phyloP scores from a whole-genome alignment of 2,888 invertebrate genomes.

The Sarcophaga rosellei region DNA sequence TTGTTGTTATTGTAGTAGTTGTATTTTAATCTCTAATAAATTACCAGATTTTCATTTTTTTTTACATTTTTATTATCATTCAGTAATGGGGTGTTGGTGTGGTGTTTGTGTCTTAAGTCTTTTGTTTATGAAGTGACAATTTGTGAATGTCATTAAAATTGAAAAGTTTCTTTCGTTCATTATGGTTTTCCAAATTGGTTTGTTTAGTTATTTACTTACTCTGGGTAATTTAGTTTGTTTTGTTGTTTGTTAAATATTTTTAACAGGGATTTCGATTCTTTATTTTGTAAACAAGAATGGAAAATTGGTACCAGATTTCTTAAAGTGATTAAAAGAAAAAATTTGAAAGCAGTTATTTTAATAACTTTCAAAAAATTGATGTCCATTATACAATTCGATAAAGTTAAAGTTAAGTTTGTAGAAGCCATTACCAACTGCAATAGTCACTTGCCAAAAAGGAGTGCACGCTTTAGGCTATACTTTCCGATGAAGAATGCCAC shows the following conservation, averaged over 20 bases:
- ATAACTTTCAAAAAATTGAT: too few relatives aligned
- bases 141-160: slow-evolving; percentile 29
- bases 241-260: not conserved
- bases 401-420: too few relatives aligned
- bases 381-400: too few relatives aligned
- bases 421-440: too few relatives aligned
- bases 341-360: too few relatives aligned
- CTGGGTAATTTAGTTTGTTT: not conserved
- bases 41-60: slow-evolving; percentile 51
- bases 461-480: too few relatives aligned
- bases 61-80: not conserved
- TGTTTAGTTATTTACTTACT: not conserved
- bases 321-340: too few relatives aligned
- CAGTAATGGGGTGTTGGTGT: not conserved
- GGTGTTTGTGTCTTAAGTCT: slow-evolving; percentile 53
- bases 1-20: not conserved
- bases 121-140: slow-evolving; percentile 57
- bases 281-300: not conserved
- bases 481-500: too few relatives aligned
- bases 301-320: too few relatives aligned
- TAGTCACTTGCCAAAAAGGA: too few relatives aligned
- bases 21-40: slow-evolving; percentile 55
- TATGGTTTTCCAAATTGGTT: slow-evolving; percentile 14
- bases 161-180: not conserved
- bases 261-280: not conserved